Conservation (phyloP, 2,113 vertebrate species). For the Oreochromis tanganicae region DNA sequence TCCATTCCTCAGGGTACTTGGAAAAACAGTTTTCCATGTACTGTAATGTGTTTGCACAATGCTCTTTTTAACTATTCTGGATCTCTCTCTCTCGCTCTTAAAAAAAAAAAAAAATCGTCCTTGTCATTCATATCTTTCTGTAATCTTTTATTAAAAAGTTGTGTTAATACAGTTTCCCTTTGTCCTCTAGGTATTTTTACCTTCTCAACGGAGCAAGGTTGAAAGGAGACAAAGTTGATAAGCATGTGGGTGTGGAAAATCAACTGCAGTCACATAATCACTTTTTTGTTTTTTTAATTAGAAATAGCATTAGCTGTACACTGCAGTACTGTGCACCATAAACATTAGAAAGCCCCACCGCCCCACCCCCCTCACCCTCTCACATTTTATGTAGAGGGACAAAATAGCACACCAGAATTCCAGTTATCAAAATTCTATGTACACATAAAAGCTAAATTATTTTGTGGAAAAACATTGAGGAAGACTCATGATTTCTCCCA, state of each 20-base stretch:
- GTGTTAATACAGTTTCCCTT: background rate
- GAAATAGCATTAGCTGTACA: slow-evolving; percentile 69
- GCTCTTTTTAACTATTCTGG: background rate
- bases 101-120: background rate
- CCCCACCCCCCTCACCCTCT: background rate
- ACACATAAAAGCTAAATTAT: slow-evolving; percentile 64
- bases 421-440: slow-evolving; percentile 79
- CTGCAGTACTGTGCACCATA: slow-evolving; percentile 52
- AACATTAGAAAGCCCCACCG: slow-evolving; percentile 38
- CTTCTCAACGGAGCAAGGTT: background rate
- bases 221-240: background rate
- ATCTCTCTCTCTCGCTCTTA: too few species aligned
- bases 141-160: background rate
- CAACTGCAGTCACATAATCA: background rate
- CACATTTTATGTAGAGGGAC: slow-evolving; percentile 46
- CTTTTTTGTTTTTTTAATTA: slow-evolving; percentile 29
- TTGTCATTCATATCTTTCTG: background rate
- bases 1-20: background rate
- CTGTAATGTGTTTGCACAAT: background rate
- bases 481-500: slow-evolving; percentile 48
- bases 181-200: background rate
- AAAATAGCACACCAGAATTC: slow-evolving; percentile 69
- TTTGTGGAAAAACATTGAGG: slow-evolving; percentile 24
- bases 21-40: background rate
- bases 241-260: background rate